Conservation (phyloP, 2,888 invertebrate genomes). For the Idaea straminata region DNA sequence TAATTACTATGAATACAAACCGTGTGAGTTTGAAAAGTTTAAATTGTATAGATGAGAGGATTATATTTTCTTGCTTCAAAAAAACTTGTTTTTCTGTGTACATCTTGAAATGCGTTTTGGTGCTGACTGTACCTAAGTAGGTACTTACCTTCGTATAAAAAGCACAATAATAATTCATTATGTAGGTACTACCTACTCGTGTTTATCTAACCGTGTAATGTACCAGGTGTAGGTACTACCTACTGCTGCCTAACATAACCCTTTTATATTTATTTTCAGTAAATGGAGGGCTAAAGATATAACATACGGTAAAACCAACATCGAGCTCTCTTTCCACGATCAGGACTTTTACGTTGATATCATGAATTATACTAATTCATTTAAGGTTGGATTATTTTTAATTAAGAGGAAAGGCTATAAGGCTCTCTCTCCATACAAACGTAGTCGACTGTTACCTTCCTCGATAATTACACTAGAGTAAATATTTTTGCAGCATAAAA, state of each 20-base stretch:
- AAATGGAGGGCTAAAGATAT: conserved; percentile 45
- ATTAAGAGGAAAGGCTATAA: too few species aligned
- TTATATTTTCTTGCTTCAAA: too few species aligned
- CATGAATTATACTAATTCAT: conserved; percentile 55
- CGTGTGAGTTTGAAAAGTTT: too few species aligned
- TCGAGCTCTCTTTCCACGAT: conserved; percentile 65
- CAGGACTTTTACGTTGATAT: conserved; percentile 62
- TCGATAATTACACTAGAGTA: too few species aligned
- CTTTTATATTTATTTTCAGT: conserved; percentile 38
- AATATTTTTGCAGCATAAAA: too few species aligned
- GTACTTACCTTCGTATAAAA: neutral
- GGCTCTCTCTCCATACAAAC: too few species aligned
- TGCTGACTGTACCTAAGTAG: neutral
- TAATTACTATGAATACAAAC: too few species aligned
- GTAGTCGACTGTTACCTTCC: too few species aligned
- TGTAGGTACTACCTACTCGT: neutral
- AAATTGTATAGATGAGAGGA: too few species aligned
- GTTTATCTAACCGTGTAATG: neutral
- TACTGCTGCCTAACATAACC: neutral
- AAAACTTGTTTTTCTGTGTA: too few species aligned
- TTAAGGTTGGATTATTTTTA: conserved; percentile 45
- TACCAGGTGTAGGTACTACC: neutral
- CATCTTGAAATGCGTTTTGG: too few species aligned
- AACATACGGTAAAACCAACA: conserved; percentile 50
- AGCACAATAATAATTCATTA: neutral